Conservation (phyloP, 2,888 invertebrate species). For the Cylloceria caligata region DNA sequence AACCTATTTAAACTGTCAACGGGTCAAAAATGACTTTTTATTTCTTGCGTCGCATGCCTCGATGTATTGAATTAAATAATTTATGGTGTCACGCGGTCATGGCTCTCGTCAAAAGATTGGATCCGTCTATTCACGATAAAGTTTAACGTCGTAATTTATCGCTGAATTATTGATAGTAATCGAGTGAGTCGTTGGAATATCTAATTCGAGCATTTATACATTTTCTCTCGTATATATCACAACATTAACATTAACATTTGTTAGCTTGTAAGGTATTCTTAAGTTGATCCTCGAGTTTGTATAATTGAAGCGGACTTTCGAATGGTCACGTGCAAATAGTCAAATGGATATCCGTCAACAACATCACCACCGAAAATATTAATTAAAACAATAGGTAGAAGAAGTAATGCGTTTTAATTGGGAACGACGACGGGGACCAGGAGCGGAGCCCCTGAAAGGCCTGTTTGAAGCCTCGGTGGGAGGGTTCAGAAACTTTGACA, state of each 20-base stretch:
- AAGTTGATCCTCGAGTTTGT: not conserved
- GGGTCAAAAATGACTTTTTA: constrained; percentile 12
- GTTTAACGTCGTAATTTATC: not conserved
- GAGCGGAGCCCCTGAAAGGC: too few species aligned
- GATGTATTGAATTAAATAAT: constrained; percentile 8
- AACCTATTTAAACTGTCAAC: constrained; percentile 26
- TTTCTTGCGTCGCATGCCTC: constrained; percentile 10
- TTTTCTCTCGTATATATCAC: not conserved
- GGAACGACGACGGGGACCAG: too few species aligned
- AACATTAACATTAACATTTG: too few species aligned
- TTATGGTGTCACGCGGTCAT: constrained; percentile 10
- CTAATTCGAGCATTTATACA: not conserved
- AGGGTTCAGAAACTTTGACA: too few species aligned
- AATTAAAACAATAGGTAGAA: too few species aligned
- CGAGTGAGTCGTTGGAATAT: constrained; percentile 14
- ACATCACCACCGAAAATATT: too few species aligned
- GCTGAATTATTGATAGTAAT: constrained; percentile 3
- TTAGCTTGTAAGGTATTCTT: not conserved
- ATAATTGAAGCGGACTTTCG: not conserved
- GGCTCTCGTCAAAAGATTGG: constrained; percentile 5
- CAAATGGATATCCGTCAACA: not conserved
- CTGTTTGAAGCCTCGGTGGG: too few species aligned
- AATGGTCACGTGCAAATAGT: not conserved
- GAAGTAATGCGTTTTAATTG: too few species aligned
- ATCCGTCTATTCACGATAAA: not conserved